These are phyloP conservation scores for Capitulum mitella DNA, from an alignment of 2,888 invertebrate species.

Conservation along the genomic window DNA sequence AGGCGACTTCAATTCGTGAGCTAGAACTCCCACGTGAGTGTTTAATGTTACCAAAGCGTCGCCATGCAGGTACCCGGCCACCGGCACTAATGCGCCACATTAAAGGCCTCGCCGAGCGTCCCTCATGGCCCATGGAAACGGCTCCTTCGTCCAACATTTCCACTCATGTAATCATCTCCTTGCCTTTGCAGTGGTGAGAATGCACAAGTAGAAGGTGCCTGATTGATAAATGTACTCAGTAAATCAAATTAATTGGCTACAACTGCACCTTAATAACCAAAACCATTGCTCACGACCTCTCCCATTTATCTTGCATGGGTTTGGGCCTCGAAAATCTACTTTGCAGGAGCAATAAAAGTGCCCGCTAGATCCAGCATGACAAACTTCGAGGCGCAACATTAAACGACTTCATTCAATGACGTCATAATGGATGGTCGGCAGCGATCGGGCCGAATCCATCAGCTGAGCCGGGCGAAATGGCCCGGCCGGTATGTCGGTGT, in stretches of 20 bases:
- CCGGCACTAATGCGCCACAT: no score
- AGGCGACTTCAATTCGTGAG: no score
- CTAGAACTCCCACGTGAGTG: no score
- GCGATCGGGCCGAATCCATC: neutral
- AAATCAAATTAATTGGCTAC: constrained; percentile 1
- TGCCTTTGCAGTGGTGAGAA: neutral
- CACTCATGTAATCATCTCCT: neutral
- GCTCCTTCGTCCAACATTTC: neutral
- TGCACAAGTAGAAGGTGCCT: neutral
- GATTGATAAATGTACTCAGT: neutral
- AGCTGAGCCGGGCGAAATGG: neutral
- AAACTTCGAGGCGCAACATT: neutral
- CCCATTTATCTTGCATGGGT: neutral
- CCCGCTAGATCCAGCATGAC: neutral
- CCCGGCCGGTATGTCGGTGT: neutral
- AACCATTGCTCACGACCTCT: neutral
- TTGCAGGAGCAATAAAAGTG: neutral
- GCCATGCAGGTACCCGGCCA: no score
- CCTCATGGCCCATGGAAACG: neutral
- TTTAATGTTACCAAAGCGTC: no score
- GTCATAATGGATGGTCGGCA: neutral
- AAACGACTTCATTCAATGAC: neutral
- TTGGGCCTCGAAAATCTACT: neutral
- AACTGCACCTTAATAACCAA: constrained; percentile 4
- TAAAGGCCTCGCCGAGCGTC: neutral